Evolutionary conservation across 1,140 invertebrate species (phyloP).

Genomic region (Lordiphosa mommai): DNA sequence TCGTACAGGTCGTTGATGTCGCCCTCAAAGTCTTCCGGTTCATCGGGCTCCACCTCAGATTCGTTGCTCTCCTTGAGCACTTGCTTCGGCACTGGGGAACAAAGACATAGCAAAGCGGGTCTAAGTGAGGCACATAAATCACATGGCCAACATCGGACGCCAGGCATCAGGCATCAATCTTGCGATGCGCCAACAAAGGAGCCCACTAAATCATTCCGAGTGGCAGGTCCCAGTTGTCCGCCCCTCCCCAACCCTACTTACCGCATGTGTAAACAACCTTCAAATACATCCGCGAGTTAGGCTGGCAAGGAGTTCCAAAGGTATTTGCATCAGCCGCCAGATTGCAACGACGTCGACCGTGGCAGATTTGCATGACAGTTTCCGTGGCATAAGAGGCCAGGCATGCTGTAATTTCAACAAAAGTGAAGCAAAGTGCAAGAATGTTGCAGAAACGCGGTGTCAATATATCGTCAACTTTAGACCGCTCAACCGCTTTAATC

Average conservation of each 20-base stretch:
- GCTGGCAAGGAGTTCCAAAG: conserved; percentile 91
- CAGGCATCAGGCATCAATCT: conserved; percentile 46
- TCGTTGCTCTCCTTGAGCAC: conserved; percentile 90
- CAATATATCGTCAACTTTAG: not conserved
- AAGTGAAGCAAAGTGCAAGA: conserved; percentile 1
- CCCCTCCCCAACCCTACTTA: conserved; percentile 82
- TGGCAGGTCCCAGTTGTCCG: conserved; percentile 7
- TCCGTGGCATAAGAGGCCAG: conserved; percentile 92
- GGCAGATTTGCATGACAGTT: conserved; percentile 93
- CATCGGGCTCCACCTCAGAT: conserved; percentile 86
- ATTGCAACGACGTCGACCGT: conserved; percentile 91
- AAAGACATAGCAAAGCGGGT: conserved; percentile 10
- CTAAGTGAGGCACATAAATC: conserved; percentile 38
- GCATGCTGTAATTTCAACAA: conserved; percentile 84
- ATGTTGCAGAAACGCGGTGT: not conserved
- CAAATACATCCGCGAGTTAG: conserved; percentile 92
- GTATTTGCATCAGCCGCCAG: conserved; percentile 90
- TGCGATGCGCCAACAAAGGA: conserved; percentile 30
- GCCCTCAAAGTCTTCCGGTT: conserved; percentile 81
- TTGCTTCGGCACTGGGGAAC: conserved; percentile 85
- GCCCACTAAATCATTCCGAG: conserved; percentile 22
- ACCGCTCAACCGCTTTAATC: not conserved
- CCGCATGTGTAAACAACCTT: conserved; percentile 96
- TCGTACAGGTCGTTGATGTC: conserved; percentile 80
- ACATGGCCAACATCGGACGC: conserved; percentile 16